Percentiles rank a stretch among this genome's conserved stretches.
phyloP scores from a whole-genome alignment of 2,888 invertebrate genomes.

The Lycocerus yunnanus region DNA sequence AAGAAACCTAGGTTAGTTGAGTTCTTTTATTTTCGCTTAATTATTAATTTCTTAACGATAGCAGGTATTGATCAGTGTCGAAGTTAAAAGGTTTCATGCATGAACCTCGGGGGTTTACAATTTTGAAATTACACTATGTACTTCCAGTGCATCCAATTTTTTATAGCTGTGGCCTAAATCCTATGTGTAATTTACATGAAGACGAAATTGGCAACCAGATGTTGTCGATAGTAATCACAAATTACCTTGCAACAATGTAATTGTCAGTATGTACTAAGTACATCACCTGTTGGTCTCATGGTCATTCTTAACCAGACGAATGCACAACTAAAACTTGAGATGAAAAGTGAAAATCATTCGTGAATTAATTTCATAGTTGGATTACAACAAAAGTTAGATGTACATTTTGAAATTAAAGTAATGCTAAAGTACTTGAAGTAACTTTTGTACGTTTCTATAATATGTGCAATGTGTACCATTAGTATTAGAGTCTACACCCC shows the following conservation, averaged over 20 bases:
- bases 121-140: no score
- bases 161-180: background rate
- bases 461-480: constrained; percentile 37
- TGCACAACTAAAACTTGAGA: background rate
- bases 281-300: background rate
- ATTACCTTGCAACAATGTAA: background rate
- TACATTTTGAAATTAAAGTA: background rate
- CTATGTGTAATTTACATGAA: background rate
- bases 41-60: background rate
- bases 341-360: background rate
- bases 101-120: no score
- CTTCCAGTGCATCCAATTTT: background rate
- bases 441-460: constrained; percentile 26
- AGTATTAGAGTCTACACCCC: constrained; percentile 45
- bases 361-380: background rate
- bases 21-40: background rate
- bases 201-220: background rate
- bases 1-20: background rate
- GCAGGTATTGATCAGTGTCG: background rate
- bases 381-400: background rate
- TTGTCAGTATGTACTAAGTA: background rate
- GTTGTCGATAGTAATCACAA: no score
- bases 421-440: background rate
- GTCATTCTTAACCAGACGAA: background rate
- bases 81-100: background rate